These are phyloP conservation scores for Sandelia bainsii DNA, from an alignment of 2,797 vertebrate species.

Conservation along the genomic window DNA sequence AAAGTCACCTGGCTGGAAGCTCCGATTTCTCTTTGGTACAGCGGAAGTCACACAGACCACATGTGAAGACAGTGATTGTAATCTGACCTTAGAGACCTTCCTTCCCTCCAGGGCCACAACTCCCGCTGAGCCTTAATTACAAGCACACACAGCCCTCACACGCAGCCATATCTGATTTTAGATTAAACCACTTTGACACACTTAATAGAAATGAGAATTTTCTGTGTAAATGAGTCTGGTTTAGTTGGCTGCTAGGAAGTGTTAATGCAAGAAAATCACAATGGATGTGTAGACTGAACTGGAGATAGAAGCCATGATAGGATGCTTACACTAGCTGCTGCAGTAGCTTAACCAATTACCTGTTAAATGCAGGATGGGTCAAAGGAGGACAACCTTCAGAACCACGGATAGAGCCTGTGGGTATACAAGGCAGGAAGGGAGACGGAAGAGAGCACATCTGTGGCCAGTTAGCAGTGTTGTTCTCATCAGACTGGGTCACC, in stretches of 20 bases:
- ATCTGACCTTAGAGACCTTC: constrained; percentile 70
- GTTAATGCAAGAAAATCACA: constrained; percentile 29
- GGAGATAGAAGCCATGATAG: constrained; percentile 36
- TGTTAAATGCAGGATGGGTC: constrained; percentile 47
- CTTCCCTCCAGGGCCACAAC: constrained; percentile 48
- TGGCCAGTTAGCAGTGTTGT: constrained; percentile 49
- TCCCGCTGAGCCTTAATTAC: constrained; percentile 77
- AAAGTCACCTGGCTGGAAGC: constrained; percentile 77
- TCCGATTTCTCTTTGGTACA: constrained; percentile 29
- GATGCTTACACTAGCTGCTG: constrained; percentile 28
- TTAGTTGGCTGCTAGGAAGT: constrained; percentile 25
- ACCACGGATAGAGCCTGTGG: constrained; percentile 37
- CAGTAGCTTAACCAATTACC: constrained; percentile 62
- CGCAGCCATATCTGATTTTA: constrained; percentile 70
- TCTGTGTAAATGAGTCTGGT: constrained; percentile 42
- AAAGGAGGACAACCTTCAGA: constrained; percentile 46
- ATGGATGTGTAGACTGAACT: constrained; percentile 29
- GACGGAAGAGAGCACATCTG: constrained; percentile 39
- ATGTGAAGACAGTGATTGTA: constrained; percentile 66
- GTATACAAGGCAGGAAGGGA: constrained; percentile 13
- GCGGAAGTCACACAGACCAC: constrained; percentile 36
- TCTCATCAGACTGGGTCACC: constrained; percentile 51
- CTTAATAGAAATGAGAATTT: constrained; percentile 65
- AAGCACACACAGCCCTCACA: constrained; percentile 57
- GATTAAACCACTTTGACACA: constrained; percentile 66